These are phyloP conservation scores for Leptopilina syphax DNA, from an alignment of 2,888 invertebrate species.

Conservation along the genomic window DNA sequence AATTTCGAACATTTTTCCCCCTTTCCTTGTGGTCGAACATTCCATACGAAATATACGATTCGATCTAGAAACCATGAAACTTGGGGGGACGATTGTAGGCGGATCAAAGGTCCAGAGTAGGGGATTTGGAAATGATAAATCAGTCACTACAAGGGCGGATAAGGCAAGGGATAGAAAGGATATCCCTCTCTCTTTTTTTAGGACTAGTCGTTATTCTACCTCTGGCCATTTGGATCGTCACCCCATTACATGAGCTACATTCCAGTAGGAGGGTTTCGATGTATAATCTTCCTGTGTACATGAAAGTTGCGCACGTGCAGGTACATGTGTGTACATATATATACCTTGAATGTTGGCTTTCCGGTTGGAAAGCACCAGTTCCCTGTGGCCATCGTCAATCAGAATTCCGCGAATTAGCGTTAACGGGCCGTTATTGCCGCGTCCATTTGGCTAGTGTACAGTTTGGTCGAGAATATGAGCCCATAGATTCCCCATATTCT, in stretches of 20 bases:
- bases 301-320: constrained; percentile 17
- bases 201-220: constrained; percentile 56
- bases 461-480: constrained; percentile 75
- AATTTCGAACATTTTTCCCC: neutral
- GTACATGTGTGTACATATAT: neutral
- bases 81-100: constrained; percentile 59
- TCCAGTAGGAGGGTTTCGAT: constrained; percentile 48
- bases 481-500: constrained; percentile 76
- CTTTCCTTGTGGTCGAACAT: constrained; percentile 7
- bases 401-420: constrained; percentile 77
- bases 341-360: constrained; percentile 30
- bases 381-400: constrained; percentile 74
- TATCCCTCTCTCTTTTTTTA: constrained; percentile 43
- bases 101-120: constrained; percentile 58
- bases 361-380: constrained; percentile 53
- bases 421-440: constrained; percentile 77
- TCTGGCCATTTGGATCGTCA: constrained; percentile 68
- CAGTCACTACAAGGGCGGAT: constrained; percentile 55
- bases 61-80: constrained; percentile 65
- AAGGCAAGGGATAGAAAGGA: constrained; percentile 54
- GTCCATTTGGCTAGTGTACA: constrained; percentile 76
- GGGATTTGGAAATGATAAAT: constrained; percentile 60
- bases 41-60: constrained; percentile 51
- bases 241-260: constrained; percentile 66
- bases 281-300: constrained; percentile 4